Evolutionary conservation across 2,797 vertebrate genomes (phyloP), one percentile per base, ranked within the genome.

Genomic region (Pampus argenteus): DNA sequence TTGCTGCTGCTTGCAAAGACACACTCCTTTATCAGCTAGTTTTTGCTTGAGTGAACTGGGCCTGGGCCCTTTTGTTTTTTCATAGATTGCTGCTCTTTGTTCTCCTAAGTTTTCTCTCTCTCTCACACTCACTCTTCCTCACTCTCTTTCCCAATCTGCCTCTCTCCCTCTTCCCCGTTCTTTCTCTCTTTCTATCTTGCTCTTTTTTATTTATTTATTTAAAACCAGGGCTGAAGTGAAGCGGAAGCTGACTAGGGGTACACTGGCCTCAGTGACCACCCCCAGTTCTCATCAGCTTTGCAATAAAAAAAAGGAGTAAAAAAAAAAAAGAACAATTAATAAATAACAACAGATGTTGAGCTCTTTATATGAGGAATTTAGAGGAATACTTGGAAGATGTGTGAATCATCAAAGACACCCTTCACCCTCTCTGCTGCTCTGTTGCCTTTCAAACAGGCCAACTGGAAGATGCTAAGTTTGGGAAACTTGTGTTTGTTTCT

Each of bases 61-160:
- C 92, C 93, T 82, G 92, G 93, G 92, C 92, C 66, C 94, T 96
- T 98, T 97, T 96, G 95, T 96, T 96, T 95, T 96, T 95, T 95
- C 94, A 95, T 94, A 96, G 95, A 97, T 96, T 97, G 95, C 94
- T 92, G 90, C 89, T 95, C 95, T 97, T 96, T 96, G 95, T 96
- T 96, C 94, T 90, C 90, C 80, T 81, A 88, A 89, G 89, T 84
- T 92, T 93, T 90, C 90, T 69, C 23, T 61, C 40, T 29, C 49
- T 59, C 62, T 23, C 60, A 74, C 60, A 54, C 77, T 66, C 75
- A 11, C 66, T 66, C 55, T 75, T 47, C 42, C 51, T 71, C 38
- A 9, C 8, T 52, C 66, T 59, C 58, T 66, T 58, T 61, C 65
- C 58, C 59, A 80, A 62, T 56, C 54, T 76, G 52, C 42, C 50